phyloP scores from a whole-genome alignment of 2,797 vertebrate genomes.

The Muraenolepis orangiensis region DNA sequence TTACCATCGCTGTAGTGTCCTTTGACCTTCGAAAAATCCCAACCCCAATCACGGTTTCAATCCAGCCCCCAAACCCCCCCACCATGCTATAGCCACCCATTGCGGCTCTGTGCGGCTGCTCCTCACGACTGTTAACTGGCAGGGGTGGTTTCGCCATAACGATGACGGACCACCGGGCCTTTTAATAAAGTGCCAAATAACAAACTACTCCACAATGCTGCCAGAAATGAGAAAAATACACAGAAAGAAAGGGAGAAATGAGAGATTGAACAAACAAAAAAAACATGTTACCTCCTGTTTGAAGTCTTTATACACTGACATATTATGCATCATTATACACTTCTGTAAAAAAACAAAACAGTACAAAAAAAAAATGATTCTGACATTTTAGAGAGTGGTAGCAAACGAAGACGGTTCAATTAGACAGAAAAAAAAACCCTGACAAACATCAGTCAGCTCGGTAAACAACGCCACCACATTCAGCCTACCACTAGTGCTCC shows the following conservation, averaged over 20 bases:
- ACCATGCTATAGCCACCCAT: conserved; percentile 63
- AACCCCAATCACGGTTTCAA: conserved; percentile 47
- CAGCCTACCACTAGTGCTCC: conserved; percentile 66
- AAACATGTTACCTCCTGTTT: conserved; percentile 79
- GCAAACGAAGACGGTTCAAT: conserved; percentile 58
- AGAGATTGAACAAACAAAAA: neutral
- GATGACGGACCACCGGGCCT: conserved; percentile 67
- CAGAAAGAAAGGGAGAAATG: conserved; percentile 59
- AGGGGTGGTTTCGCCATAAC: conserved; percentile 65
- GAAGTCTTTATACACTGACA: conserved; percentile 75
- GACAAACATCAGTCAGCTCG: conserved; percentile 47
- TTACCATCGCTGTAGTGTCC: conserved; percentile 66
- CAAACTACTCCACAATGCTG: conserved; percentile 76
- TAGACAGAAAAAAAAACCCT: conserved; percentile 66
- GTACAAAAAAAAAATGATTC: conserved; percentile 58
- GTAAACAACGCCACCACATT: conserved; percentile 53
- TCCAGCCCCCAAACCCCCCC: conserved; percentile 54
- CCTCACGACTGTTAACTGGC: conserved; percentile 83
- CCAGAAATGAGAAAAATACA: conserved; percentile 59
- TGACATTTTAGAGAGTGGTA: conserved; percentile 51
- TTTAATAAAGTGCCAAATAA: conserved; percentile 86
- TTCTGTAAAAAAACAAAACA: conserved; percentile 21
- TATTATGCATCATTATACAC: conserved; percentile 60
- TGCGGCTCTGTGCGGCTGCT: conserved; percentile 70
- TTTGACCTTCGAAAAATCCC: conserved; percentile 67